Evolutionary conservation across 2,888 invertebrate genomes (phyloP).

Genomic region (Chorisops tibialis): DNA sequence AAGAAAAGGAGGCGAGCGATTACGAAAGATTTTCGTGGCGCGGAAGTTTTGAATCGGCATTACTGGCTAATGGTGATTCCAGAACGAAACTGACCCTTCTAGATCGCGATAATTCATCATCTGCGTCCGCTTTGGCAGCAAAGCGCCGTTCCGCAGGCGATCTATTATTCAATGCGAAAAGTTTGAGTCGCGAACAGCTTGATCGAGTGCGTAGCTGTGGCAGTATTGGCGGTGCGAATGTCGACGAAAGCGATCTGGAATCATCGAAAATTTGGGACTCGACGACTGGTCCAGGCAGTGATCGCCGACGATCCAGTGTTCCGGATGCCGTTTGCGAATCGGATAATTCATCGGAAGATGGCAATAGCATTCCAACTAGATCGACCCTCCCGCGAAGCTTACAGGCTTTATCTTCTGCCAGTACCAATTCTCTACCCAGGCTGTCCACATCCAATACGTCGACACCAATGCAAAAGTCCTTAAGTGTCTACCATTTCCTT

Average conservation of each 20-base stretch:
- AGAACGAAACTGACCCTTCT: constrained; percentile 69
- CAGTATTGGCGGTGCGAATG: constrained; percentile 68
- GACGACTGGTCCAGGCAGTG: constrained; percentile 34
- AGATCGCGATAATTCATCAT: constrained; percentile 63
- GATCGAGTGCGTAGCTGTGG: constrained; percentile 77
- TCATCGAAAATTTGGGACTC: constrained; percentile 49
- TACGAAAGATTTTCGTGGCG: constrained; percentile 89
- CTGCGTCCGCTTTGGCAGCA: constrained; percentile 66
- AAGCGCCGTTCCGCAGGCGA: constrained; percentile 81
- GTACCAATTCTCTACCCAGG: constrained; percentile 75
- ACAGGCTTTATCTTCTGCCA: constrained; percentile 56
- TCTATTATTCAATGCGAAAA: constrained; percentile 73
- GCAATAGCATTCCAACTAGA: constrained; percentile 53
- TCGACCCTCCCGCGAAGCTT: constrained; percentile 65
- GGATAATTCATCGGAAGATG: constrained; percentile 54
- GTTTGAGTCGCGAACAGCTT: constrained; percentile 71
- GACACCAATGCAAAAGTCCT: constrained; percentile 60
- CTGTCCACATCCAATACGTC: constrained; percentile 60
- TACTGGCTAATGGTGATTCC: constrained; percentile 78
- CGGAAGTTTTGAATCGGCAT: constrained; percentile 88
- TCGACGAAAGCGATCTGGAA: constrained; percentile 44
- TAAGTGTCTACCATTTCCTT: constrained; percentile 60
- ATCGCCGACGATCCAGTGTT: constrained; percentile 57
- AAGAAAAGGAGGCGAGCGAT: constrained; percentile 76
- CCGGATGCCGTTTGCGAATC: constrained; percentile 56